Percentiles rank a stretch among this genome's conserved stretches.
These are phyloP conservation scores for Drosophila elegans DNA, from an alignment of 1,140 invertebrate species.

Conservation along the genomic window DNA sequence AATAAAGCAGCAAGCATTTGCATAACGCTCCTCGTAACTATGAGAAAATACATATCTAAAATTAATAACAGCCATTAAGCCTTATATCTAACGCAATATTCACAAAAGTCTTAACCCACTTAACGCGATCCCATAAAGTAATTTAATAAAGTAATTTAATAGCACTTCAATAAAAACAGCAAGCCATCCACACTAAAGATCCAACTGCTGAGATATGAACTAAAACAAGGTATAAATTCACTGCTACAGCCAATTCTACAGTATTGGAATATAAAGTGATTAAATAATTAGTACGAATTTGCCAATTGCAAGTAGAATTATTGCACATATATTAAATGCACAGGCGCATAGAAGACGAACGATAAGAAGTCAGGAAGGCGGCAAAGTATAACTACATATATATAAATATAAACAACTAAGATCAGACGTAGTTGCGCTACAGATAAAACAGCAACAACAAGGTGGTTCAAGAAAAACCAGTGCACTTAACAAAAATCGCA, in stretches of 20 bases:
- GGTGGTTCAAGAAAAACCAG: slow-evolving; percentile 78
- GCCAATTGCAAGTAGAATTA: slow-evolving; percentile 64
- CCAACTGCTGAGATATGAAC: slow-evolving; percentile 43
- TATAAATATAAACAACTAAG: slow-evolving; percentile 20
- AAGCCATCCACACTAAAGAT: slow-evolving; percentile 35
- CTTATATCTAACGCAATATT: background rate
- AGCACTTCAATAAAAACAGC: slow-evolving; percentile 11
- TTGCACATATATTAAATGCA: slow-evolving; percentile 40
- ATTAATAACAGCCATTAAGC: background rate
- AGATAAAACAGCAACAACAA: slow-evolving; percentile 41
- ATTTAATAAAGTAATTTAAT: slow-evolving; percentile 2
- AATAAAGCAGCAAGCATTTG: background rate
- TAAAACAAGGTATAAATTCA: slow-evolving; percentile 59
- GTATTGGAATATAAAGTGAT: slow-evolving; percentile 59
- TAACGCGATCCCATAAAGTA: background rate
- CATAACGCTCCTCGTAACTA: background rate
- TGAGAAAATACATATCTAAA: background rate
- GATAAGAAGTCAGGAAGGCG: slow-evolving; percentile 77
- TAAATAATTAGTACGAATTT: slow-evolving; percentile 78
- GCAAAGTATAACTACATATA: slow-evolving; percentile 45
- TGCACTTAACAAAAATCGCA: slow-evolving; percentile 64
- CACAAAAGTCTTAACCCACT: background rate
- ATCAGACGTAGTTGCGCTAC: slow-evolving; percentile 44
- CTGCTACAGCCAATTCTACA: slow-evolving; percentile 15
- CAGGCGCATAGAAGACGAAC: slow-evolving; percentile 18